Evolutionary conservation across 2,888 invertebrate species (phyloP).

Genomic region (Hesperia comma): DNA sequence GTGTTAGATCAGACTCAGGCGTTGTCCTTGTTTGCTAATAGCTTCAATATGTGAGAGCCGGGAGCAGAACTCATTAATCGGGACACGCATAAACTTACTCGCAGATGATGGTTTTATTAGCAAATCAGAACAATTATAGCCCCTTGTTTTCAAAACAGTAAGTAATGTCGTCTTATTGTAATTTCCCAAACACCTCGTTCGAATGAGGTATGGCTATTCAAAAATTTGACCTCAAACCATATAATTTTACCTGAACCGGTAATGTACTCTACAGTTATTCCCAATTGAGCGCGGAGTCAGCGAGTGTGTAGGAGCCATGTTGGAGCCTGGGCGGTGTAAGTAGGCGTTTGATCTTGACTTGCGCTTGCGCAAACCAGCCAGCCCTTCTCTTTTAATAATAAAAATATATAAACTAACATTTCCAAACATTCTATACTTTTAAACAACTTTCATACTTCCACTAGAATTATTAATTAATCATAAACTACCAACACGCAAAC

Average conservation of each 20-base stretch:
- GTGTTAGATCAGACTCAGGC: neutral
- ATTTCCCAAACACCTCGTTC: neutral
- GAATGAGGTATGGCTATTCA: conserved; percentile 1
- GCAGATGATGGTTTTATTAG: conserved; percentile 1
- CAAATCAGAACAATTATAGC: neutral
- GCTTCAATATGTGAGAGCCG: conserved; percentile 8
- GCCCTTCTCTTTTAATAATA: conserved; percentile 62
- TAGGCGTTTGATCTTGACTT: conserved; percentile 75
- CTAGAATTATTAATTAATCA: no score
- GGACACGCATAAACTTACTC: neutral
- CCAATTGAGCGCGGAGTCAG: conserved; percentile 17
- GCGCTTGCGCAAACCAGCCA: conserved; percentile 64
- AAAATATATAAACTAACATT: neutral
- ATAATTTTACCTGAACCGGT: conserved; percentile 14
- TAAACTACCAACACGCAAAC: neutral
- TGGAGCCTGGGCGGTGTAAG: conserved; percentile 52
- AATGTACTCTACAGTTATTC: conserved; percentile 26
- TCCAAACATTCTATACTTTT: no score
- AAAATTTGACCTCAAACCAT: conserved; percentile 20
- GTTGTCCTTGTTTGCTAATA: conserved; percentile 15
- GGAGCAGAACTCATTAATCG: conserved; percentile 10
- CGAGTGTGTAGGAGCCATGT: conserved; percentile 63
- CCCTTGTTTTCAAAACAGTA: no score
- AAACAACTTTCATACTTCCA: no score
- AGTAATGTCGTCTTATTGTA: neutral